Evolutionary conservation across 2,113 vertebrate species (phyloP).

Genomic region (Notarius lentiginosus): DNA sequence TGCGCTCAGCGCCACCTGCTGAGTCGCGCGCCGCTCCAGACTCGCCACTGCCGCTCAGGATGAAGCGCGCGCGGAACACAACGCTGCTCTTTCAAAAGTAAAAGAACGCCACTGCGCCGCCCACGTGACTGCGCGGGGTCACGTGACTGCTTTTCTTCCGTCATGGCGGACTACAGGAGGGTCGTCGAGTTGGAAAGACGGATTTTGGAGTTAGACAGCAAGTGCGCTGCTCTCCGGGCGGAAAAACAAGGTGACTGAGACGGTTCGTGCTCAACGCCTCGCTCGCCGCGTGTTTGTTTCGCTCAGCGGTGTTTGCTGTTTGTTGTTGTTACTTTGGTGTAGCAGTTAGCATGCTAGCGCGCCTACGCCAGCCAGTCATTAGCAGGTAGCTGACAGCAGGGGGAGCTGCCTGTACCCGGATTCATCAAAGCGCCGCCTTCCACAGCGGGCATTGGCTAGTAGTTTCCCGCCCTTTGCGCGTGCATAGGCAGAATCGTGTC

Average conservation of each 20-base stretch:
- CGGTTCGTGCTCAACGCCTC: not conserved
- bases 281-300: not conserved
- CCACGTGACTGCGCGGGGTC: conserved; percentile 69
- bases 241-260: conserved; percentile 74
- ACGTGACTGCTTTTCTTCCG: conserved; percentile 70
- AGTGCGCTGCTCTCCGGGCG: conserved; percentile 72
- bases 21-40: too few relatives aligned
- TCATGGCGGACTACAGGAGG: conserved; percentile 80
- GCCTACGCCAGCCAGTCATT: not conserved
- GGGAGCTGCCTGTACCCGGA: not conserved
- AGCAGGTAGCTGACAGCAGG: not conserved
- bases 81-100: too few relatives aligned
- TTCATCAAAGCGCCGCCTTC: conserved; percentile 4
- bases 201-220: conserved; percentile 77
- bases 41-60: too few relatives aligned
- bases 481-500: too few relatives aligned
- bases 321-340: conserved; percentile 18
- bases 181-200: conserved; percentile 78
- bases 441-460: not conserved
- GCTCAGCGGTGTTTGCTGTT: not conserved
- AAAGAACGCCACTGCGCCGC: not conserved
- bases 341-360: conserved; percentile 21
- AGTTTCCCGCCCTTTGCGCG: not conserved
- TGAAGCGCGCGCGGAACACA: too few relatives aligned
- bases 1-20: too few relatives aligned